Base-by-base conservation (phyloP, 2,888 invertebrate species). In the Panopea generosa region DNA sequence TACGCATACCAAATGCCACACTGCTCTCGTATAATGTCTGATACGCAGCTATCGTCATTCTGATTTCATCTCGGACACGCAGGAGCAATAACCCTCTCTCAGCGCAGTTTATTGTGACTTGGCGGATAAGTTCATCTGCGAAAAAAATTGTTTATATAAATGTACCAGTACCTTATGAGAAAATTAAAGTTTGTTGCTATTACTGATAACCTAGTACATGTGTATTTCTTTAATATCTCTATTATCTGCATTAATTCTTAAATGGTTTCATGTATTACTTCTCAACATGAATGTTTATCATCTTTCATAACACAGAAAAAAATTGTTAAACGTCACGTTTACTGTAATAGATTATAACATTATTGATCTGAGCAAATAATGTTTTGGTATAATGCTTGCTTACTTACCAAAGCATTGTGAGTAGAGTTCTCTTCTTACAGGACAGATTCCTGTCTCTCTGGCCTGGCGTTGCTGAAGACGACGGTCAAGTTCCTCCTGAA, bases 21-120 rank as follows among this genome's bases (percentile, higher is more conserved):
- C 98, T 98, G 93, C 98, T 98, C 92, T 99, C 99, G 90, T 99
- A 98, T 1, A 99, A 94, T 0, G 98, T 97, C 93, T 98, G 98
- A 91, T 98, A 99, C 0, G 99, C 98, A 88, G 98, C 96, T 93
- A 99, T 96, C 0, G 99, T 98, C 96, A 99, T 98, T 82, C 96
- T 95, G 70, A 99, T 96, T 94, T 99, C 99, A 92, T 99, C 99
- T 24, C 99, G 95, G 3, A 99, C 96, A 85, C 99, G 94, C 62
- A 99, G 93, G 57, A 99, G 93, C 6, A 99, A 93, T n/a, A 99
- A 94, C 2, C 99, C 99, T 86, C 99, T 94, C 93, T 99, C 99
- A 0, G 97, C 97, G 91, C 99, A 99, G 92, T 98, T 99, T 55
- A 99, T 97, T 4, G 99, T 98, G 26, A 99, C 98, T 95, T 94